Conservation (phyloP, 2,113 vertebrate genomes). For the Podarcis cretensis region DNA sequence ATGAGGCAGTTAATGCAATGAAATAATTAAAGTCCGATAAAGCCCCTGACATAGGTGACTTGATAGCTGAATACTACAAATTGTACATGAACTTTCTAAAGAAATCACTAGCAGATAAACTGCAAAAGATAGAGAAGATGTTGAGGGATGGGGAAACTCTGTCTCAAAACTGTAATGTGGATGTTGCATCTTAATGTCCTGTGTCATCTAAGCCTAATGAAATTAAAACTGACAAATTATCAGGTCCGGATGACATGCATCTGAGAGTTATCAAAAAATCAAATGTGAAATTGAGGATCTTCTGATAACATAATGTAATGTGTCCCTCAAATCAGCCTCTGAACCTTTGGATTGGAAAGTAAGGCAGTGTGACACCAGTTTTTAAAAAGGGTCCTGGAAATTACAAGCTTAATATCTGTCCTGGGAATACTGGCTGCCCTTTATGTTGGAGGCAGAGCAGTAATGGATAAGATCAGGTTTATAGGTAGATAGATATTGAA, state of each 20-base stretch:
- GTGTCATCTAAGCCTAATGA: not conserved
- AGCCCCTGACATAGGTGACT: not conserved
- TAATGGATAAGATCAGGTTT: not conserved
- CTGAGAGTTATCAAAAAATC: no score
- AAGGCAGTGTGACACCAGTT: not conserved
- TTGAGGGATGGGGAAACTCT: not conserved
- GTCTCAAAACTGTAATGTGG: not conserved
- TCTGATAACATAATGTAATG: not conserved
- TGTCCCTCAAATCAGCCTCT: not conserved
- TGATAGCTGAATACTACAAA: not conserved
- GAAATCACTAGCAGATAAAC: not conserved
- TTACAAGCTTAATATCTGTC: no score
- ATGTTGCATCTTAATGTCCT: not conserved
- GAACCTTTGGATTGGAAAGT: not conserved
- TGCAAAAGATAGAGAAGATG: not conserved
- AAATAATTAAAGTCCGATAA: not conserved
- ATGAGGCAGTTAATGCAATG: not conserved
- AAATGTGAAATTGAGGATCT: not conserved
- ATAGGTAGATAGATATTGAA: not conserved
- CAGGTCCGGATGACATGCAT: no score
- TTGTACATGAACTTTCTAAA: not conserved
- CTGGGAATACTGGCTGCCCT: not conserved
- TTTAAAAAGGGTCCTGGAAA: no score
- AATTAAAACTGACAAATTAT: no score
- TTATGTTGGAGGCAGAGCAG: not conserved